Conservation (phyloP, 2,888 invertebrate species). For the Callyntrura guangdongensis region DNA sequence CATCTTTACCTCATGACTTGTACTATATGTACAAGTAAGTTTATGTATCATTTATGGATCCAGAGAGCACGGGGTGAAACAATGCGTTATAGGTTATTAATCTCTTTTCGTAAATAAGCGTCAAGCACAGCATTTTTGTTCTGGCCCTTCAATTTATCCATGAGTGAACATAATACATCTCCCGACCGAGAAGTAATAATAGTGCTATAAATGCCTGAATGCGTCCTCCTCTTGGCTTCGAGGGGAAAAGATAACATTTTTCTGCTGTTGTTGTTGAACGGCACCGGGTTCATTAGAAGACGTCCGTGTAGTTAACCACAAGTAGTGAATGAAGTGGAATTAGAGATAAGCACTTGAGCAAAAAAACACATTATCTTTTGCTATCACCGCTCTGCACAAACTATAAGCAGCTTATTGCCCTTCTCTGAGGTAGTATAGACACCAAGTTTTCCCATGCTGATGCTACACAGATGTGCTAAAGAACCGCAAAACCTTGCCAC, state of each 20-base stretch:
- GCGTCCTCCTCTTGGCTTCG: neutral
- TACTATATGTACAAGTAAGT: too few relatives aligned
- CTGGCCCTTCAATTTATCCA: constrained; percentile 44
- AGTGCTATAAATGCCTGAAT: neutral
- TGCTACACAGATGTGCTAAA: constrained; percentile 41
- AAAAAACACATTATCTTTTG: constrained; percentile 30
- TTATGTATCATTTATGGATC: neutral
- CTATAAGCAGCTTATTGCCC: neutral
- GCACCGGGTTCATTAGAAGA: neutral
- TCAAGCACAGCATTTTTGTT: constrained; percentile 27
- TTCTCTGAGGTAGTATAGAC: constrained; percentile 32
- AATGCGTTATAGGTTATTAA: neutral
- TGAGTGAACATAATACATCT: constrained; percentile 31
- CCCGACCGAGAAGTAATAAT: constrained; percentile 6
- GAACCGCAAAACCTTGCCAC: constrained; percentile 9
- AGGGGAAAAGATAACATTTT: neutral
- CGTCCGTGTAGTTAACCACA: constrained; percentile 6
- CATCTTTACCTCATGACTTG: too few relatives aligned
- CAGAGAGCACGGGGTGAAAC: neutral
- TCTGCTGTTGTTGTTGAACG: neutral
- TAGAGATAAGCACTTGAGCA: constrained; percentile 61
- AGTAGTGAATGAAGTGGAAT: constrained; percentile 68
- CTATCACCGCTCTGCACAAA: constrained; percentile 34
- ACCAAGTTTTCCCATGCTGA: constrained; percentile 60
- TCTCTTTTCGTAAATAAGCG: neutral